These are phyloP conservation scores for Limnephilus rhombicus DNA, from an alignment of 2,888 invertebrate species.

Conservation along the genomic window DNA sequence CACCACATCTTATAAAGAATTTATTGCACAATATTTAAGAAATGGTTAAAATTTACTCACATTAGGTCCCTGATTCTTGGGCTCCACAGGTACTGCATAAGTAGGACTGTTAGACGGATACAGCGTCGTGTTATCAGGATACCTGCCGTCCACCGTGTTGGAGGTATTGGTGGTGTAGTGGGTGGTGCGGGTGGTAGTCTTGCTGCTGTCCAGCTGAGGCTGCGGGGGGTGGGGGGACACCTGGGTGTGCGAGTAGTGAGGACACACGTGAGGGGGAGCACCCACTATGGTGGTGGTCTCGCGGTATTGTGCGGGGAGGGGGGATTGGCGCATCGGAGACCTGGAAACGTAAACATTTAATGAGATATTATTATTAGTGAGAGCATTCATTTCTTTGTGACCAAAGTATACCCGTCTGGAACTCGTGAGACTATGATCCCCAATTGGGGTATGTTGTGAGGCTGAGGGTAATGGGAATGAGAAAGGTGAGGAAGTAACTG, in stretches of 20 bases:
- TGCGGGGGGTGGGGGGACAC: conserved; percentile 55
- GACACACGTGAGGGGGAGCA: conserved; percentile 45
- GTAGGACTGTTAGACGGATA: conserved; percentile 58
- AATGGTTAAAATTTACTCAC: conserved; percentile 41
- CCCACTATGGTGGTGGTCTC: conserved; percentile 23
- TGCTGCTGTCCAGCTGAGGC: conserved; percentile 65
- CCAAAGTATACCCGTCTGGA: too few relatives aligned
- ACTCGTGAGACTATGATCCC: too few relatives aligned
- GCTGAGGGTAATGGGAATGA: too few relatives aligned
- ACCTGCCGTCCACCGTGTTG: conserved; percentile 47
- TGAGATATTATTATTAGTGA: background rate
- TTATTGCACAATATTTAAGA: background rate
- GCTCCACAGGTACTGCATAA: conserved; percentile 59
- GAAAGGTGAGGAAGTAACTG: too few relatives aligned
- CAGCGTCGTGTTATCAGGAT: conserved; percentile 54
- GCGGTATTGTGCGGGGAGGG: conserved; percentile 67
- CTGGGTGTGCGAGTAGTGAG: conserved; percentile 35
- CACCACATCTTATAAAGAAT: too few relatives aligned
- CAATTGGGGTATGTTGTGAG: too few relatives aligned
- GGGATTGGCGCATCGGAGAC: conserved; percentile 62
- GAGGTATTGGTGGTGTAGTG: conserved; percentile 69
- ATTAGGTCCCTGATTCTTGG: conserved; percentile 55
- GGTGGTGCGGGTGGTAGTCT: conserved; percentile 66
- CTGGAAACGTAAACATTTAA: conserved; percentile 19
- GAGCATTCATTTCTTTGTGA: too few relatives aligned